Percentiles rank a stretch among this genome's conserved stretches.
Evolutionary conservation across 2,797 vertebrate genomes (phyloP).

Genomic region (Intellagama lesueurii): DNA sequence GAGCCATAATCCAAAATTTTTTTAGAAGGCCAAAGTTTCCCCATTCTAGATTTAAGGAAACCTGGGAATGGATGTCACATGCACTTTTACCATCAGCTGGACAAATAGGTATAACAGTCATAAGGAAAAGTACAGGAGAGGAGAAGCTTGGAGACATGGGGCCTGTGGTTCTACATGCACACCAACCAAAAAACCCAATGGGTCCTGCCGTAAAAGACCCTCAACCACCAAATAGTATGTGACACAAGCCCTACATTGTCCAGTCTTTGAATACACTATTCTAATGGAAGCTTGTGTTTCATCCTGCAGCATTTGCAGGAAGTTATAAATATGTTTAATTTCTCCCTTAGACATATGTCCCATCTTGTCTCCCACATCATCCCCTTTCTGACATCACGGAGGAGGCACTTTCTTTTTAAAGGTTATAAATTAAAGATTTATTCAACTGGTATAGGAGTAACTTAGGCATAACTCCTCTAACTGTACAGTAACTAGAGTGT

Average conservation of each 20-base stretch:
- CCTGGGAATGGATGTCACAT: not conserved
- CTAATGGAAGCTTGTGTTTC: not conserved
- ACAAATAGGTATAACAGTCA: not conserved
- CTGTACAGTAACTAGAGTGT: not conserved
- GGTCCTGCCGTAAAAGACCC: not conserved
- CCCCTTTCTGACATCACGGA: constrained; percentile 43
- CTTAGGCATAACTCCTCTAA: constrained; percentile 1
- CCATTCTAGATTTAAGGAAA: not conserved
- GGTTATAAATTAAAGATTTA: constrained; percentile 37
- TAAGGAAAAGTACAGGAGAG: not conserved
- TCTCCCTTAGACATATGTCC: not conserved
- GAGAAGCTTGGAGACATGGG: not conserved
- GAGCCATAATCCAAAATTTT: not conserved
- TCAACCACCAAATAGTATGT: not conserved
- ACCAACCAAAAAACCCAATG: not conserved
- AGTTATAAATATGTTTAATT: not conserved
- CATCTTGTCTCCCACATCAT: not conserved
- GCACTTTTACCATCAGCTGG: not conserved
- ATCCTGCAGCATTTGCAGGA: not conserved
- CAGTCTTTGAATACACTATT: not conserved
- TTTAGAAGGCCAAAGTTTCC: not conserved
- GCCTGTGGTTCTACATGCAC: not conserved
- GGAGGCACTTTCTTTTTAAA: constrained; percentile 60
- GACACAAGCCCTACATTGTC: not conserved
- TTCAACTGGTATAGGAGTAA: not conserved